Conservation (phyloP, 1,140 invertebrate species). For the Lordiphosa clarofinis region DNA sequence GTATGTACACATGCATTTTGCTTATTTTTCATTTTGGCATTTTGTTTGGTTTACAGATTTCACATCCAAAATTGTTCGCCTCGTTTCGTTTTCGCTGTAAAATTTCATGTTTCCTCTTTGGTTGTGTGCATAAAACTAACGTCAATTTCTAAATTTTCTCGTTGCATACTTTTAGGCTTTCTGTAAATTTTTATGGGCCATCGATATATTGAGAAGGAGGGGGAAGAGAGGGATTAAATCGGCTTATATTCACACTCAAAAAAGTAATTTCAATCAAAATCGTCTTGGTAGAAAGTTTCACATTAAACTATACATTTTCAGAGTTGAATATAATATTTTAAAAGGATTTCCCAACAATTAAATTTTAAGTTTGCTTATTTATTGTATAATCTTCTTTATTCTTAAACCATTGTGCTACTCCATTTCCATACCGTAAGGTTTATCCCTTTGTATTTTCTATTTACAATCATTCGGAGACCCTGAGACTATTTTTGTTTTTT, state of each 20-base stretch:
- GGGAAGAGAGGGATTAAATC: too few relatives aligned
- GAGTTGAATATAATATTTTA: too few relatives aligned
- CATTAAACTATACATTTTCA: too few relatives aligned
- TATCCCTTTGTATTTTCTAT: constrained; percentile 10
- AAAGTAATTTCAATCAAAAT: too few relatives aligned
- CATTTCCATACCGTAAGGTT: constrained; percentile 5
- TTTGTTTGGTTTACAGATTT: constrained; percentile 15
- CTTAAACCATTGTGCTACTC: too few relatives aligned
- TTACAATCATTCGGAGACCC: constrained; percentile 10
- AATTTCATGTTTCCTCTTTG: constrained; percentile 8
- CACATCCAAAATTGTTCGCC: neutral
- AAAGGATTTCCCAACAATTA: too few relatives aligned
- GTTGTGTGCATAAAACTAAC: neutral
- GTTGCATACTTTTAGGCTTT: constrained; percentile 8
- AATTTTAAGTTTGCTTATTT: neutral
- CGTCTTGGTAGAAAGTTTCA: too few relatives aligned
- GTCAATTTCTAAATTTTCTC: constrained; percentile 1
- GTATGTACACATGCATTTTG: neutral
- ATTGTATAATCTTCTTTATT: constrained; percentile 7
- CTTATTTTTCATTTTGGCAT: constrained; percentile 9
- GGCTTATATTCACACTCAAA: too few relatives aligned
- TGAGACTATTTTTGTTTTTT: constrained; percentile 1
- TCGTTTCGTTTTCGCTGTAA: constrained; percentile 8
- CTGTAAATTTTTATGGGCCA: too few relatives aligned
- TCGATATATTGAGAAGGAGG: too few relatives aligned